Base-by-base conservation (phyloP, 2,113 vertebrate genomes). In the Mesocricetus auratus region DNA sequence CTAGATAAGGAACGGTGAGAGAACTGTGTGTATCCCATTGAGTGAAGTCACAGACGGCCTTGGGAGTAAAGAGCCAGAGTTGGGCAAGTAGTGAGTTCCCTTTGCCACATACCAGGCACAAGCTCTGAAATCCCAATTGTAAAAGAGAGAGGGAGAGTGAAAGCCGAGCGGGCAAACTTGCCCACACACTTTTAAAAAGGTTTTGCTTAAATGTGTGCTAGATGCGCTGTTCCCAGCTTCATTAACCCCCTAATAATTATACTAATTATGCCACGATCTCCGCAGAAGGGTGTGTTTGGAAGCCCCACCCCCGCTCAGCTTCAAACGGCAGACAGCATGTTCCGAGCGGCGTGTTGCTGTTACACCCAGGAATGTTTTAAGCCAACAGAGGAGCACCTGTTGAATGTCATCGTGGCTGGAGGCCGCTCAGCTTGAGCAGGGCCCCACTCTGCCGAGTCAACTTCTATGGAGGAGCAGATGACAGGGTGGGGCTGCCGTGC, bases 191-290 rank as follows among this genome's bases (percentile, higher is more conserved):
- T 81, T 86, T 50, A 45, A 78, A 13, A 96, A 86, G 85, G 64
- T 81, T 95, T 93, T 93, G 71, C 96, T 94, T 88, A 88, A 96
- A 86, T 78, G 90, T 83, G 73, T 5, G 6, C 86, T 90, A 78
- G 62, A 86, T n/a, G 58, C 58, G 77, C 88, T 4, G 47, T 77
- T 96, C 89, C 56, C 56, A 64, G 96, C 86, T 87, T 97, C 97
- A 85, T 97, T 97, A 97, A 75, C 93, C 78, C 58, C 71, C 92
- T 95, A 92, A 94, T 95, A 95, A 97, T 97, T 93, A 97, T 24
- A 58, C 94, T 93, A 94, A 97, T 97, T 77, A 86, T 89, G 1
- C 21, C 86, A 58, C 47, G 21, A 50, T 93, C 33, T 75, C 50
- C 31, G 81, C 22, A 5, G 78, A 21, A 81, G 71, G 60, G 90